A percentile compares a stretch with the other conserved stretches of the same genome.
These are phyloP conservation scores for Sinopyrophorus schimmeli DNA, from an alignment of 2,888 invertebrate genomes.

Conservation along the genomic window DNA sequence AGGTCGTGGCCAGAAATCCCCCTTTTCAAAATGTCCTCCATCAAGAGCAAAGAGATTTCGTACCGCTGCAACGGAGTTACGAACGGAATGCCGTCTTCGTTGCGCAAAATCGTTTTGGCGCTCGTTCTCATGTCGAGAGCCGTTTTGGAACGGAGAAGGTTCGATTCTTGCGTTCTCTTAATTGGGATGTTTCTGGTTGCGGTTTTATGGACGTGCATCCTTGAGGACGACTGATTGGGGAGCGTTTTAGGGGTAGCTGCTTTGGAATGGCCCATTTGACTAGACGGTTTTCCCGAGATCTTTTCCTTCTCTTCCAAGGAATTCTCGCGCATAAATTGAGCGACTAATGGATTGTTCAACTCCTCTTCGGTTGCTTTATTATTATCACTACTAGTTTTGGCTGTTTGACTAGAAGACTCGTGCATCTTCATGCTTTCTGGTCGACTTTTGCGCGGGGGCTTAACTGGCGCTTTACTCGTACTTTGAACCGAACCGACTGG, in stretches of 20 bases:
- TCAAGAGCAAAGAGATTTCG: slow-evolving; percentile 71
- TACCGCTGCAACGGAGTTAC: slow-evolving; percentile 77
- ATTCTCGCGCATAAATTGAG: slow-evolving; percentile 49
- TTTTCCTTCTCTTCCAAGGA: slow-evolving; percentile 40
- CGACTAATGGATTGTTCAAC: slow-evolving; percentile 45
- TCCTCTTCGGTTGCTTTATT: slow-evolving; percentile 19
- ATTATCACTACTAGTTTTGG: neutral
- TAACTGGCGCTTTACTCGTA: slow-evolving; percentile 19
- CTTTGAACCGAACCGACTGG: too few relatives aligned
- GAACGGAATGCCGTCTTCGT: slow-evolving; percentile 63
- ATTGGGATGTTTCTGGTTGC: slow-evolving; percentile 8
- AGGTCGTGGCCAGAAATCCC: slow-evolving; percentile 59
- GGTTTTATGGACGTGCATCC: slow-evolving; percentile 13
- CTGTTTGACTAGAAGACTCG: neutral
- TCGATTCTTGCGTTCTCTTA: slow-evolving; percentile 35
- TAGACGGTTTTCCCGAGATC: slow-evolving; percentile 16
- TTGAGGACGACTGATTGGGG: slow-evolving; percentile 5
- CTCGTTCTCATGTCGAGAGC: slow-evolving; percentile 47
- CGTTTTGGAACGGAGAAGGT: slow-evolving; percentile 54
- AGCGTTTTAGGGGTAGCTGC: slow-evolving; percentile 11
- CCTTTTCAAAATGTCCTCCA: slow-evolving; percentile 73
- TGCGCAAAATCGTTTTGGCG: slow-evolving; percentile 52
- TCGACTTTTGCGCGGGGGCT: slow-evolving; percentile 34
- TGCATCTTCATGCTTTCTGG: slow-evolving; percentile 3
- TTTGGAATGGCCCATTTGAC: too few relatives aligned